Conservation (phyloP, 2,797 vertebrate species). For the Micrastur ruficollis region DNA sequence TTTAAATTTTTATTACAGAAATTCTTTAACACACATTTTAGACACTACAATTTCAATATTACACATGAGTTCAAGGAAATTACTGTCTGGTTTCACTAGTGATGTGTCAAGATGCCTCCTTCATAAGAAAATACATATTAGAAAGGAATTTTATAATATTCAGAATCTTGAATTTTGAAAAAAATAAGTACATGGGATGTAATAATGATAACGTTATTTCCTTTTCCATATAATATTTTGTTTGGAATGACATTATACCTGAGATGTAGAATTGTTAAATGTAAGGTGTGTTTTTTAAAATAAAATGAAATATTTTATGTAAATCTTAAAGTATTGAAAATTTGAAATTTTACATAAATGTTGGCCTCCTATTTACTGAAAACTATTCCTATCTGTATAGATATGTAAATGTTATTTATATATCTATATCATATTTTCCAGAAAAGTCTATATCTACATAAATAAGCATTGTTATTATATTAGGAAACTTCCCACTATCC, state of each 20-base stretch:
- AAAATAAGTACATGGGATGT: not conserved
- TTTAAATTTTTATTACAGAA: constrained; percentile 70
- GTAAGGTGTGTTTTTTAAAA: not conserved
- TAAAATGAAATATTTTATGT: not conserved
- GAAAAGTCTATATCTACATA: constrained; percentile 31
- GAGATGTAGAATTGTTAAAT: constrained; percentile 41
- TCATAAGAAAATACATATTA: constrained; percentile 41
- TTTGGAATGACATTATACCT: constrained; percentile 42
- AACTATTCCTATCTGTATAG: constrained; percentile 11
- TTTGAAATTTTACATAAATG: constrained; percentile 2
- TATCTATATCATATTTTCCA: constrained; percentile 9
- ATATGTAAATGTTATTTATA: constrained; percentile 22
- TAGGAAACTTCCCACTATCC: not conserved
- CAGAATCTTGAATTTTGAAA: not conserved
- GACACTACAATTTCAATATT: constrained; percentile 15
- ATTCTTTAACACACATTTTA: constrained; percentile 1
- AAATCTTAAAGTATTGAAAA: not conserved
- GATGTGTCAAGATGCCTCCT: constrained; percentile 41
- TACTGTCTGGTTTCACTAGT: constrained; percentile 14
- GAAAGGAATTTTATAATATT: constrained; percentile 16
- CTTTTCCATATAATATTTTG: not conserved
- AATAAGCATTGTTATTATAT: not conserved
- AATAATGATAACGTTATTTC: not conserved
- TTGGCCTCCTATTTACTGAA: not conserved
- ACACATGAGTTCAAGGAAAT: constrained; percentile 35